Conservation (phyloP, 2,888 invertebrate species). For the Neuroscelio doddi region DNA sequence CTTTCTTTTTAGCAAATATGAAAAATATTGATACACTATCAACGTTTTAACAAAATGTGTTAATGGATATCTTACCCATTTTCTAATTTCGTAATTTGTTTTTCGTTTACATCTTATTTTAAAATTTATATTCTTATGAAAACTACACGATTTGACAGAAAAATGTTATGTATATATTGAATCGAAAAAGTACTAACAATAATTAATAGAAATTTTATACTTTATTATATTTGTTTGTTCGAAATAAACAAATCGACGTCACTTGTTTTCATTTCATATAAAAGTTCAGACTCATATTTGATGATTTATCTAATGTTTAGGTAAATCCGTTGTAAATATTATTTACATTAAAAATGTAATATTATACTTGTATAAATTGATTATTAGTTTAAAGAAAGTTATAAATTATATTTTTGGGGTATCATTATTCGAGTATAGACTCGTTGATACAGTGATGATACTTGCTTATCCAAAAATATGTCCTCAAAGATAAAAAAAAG, state of each 20-base stretch:
- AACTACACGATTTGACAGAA: too few relatives aligned
- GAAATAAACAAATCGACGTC: neutral
- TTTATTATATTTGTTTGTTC: neutral
- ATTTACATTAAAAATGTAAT: neutral
- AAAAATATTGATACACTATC: too few relatives aligned
- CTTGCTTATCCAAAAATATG: neutral
- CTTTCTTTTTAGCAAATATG: too few relatives aligned
- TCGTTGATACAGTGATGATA: neutral
- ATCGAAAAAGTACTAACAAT: too few relatives aligned
- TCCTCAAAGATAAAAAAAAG: slow-evolving; percentile 9
- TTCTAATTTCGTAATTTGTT: too few relatives aligned
- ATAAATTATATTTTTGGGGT: slow-evolving; percentile 14
- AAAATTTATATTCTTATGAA: too few relatives aligned
- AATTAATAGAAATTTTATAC: neutral
- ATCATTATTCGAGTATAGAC: slow-evolving; percentile 2
- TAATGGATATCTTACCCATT: too few relatives aligned
- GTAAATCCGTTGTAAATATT: slow-evolving; percentile 31
- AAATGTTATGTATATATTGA: too few relatives aligned
- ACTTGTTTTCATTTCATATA: neutral
- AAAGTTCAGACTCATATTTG: slow-evolving; percentile 6
- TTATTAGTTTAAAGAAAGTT: neutral
- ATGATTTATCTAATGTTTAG: slow-evolving; percentile 37
- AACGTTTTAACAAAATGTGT: too few relatives aligned
- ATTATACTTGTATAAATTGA: neutral
- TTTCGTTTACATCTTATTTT: too few relatives aligned